phyloP scores from a whole-genome alignment of 64 coral and sea anemone species.

The Stichodactyla helianthus region DNA sequence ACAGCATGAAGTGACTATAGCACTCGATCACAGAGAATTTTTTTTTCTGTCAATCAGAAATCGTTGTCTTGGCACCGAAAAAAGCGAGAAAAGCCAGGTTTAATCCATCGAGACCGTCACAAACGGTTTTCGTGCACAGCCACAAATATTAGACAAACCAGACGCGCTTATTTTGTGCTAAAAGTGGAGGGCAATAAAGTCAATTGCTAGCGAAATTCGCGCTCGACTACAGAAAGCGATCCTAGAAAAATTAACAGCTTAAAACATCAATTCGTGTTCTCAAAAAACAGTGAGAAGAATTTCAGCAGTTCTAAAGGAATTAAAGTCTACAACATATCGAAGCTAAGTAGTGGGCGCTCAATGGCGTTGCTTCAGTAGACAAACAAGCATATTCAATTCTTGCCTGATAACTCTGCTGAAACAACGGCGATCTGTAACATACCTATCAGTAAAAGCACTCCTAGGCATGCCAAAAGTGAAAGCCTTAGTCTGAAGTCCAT shows the following conservation, averaged over 20 bases:
- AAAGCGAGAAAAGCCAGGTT: not conserved
- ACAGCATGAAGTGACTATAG: too few relatives aligned
- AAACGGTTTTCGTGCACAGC: not conserved
- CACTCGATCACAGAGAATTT: too few relatives aligned
- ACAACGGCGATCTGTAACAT: not conserved
- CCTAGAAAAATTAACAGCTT: not conserved
- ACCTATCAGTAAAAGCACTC: conserved; percentile 5
- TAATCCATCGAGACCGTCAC: not conserved
- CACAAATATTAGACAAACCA: not conserved
- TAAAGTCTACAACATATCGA: not conserved
- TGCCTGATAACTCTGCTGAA: not conserved
- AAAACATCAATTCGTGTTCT: not conserved
- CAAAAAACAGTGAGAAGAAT: not conserved
- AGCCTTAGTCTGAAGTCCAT: conserved; percentile 19
- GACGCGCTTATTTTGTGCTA: not conserved
- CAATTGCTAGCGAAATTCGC: not conserved
- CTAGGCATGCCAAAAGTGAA: conserved; percentile 19
- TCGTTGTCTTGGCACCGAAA: not conserved
- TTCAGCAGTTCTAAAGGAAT: not conserved
- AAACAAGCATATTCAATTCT: not conserved
- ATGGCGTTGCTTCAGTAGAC: not conserved
- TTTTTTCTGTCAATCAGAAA: not conserved
- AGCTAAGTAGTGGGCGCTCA: not conserved
- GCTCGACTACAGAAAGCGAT: not conserved
- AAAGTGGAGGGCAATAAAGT: not conserved